These are phyloP conservation scores for Papilio glaucus DNA, from an alignment of 1,140 invertebrate genomes.

Conservation along the genomic window DNA sequence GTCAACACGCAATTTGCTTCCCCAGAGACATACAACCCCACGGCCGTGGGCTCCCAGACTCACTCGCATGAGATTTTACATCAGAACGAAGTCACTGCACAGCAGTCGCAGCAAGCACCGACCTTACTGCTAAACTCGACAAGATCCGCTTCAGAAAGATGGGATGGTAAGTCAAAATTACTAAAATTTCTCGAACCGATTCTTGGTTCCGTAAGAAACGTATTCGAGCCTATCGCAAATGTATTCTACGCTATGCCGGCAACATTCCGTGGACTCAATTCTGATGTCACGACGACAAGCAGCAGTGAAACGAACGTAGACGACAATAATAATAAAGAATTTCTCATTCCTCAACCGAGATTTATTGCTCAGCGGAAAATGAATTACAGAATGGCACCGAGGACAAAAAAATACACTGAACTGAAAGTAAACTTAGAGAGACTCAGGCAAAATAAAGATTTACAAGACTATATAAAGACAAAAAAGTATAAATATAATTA, in stretches of 20 bases:
- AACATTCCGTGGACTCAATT: conserved; percentile 68
- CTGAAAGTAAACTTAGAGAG: conserved; percentile 73
- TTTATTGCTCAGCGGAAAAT: conserved; percentile 74
- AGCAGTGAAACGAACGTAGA: conserved; percentile 58
- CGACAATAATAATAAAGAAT: conserved; percentile 61
- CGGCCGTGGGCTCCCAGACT: conserved; percentile 63
- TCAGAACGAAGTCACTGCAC: conserved; percentile 73
- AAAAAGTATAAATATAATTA: conserved; percentile 79
- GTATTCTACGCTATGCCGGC: conserved; percentile 75
- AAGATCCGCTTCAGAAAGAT: conserved; percentile 73
- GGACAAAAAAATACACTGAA: conserved; percentile 74
- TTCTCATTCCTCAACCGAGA: conserved; percentile 72
- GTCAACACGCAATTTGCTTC: conserved; percentile 74
- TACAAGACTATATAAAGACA: conserved; percentile 72
- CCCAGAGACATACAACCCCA: conserved; percentile 76
- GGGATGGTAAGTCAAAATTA: conserved; percentile 82
- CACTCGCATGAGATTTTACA: conserved; percentile 75
- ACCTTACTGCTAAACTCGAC: conserved; percentile 74
- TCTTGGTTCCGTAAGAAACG: conserved; percentile 63
- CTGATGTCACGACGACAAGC: conserved; percentile 62
- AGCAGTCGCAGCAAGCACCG: conserved; percentile 80
- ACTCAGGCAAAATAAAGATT: conserved; percentile 74
- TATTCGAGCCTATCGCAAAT: conserved; percentile 71
- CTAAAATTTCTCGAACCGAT: conserved; percentile 75
- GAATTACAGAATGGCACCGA: conserved; percentile 55